Base-by-base conservation (phyloP, 2,113 vertebrate genomes). In the Perccottus glenii region DNA sequence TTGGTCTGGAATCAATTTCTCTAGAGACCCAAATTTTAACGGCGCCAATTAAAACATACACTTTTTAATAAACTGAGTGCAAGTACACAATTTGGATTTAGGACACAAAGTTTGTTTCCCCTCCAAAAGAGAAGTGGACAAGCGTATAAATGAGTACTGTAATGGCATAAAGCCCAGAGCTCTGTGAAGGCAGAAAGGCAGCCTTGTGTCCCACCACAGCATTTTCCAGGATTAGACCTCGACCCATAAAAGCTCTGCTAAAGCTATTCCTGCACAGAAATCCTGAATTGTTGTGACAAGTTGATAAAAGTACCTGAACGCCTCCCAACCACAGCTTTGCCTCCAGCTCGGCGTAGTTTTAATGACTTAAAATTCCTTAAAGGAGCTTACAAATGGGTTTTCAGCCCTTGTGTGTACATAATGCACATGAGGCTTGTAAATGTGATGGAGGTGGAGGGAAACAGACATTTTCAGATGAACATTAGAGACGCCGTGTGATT, bases 321-420 rank as follows among this genome's bases (percentile, higher is more conserved):
- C 15, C 0, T 32, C 8, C 36, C 16, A 32, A 7, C 8, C 10
- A 7, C 57, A 62, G 67, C 19, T 60, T 77, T 56, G 10, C 48
- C 43, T 51, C 32, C 48, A 65, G 65, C 63, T 80, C 60, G 60
- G 67, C 46, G 55, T 46, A 11, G 76, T 64, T 77, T 60, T 60
- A 80, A 78, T 48, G 32, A 40, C 77, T 85, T 84, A 71, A 74
- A 71, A 77, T 60, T 11, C 65, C 33, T 70, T 51, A 60, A 35
- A 42, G 36, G 16, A 63, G 72, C 51, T 74, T 68, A 81, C 51
- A 62, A 64, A 47, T 61, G 43, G 50, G 59, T 64, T 71, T 71
- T 81, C 47, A 68, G 70, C 55, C 38, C 49, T 44, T 2, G 8
- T 63, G 64, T 67, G 58, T 38, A 66, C 9, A 78, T 46, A 66